A percentile compares a stretch with the other conserved stretches of the same genome.
phyloP scores from a whole-genome alignment of 2,797 vertebrate genomes.

The Pogoniulus pusillus region DNA sequence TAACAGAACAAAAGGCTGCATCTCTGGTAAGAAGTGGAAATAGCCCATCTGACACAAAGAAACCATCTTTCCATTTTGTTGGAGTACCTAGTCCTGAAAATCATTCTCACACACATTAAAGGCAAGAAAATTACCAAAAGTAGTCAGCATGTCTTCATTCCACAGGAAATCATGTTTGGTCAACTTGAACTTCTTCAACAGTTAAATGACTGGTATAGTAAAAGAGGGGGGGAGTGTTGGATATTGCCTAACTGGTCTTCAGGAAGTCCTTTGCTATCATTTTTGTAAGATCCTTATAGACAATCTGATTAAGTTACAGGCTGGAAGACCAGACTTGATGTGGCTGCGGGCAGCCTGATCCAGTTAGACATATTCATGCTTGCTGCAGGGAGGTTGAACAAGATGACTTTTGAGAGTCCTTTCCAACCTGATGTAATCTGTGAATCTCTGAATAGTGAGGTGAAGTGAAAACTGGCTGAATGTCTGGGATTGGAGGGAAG shows the following conservation, averaged over 20 bases:
- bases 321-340: too few species aligned
- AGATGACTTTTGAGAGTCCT: too few species aligned
- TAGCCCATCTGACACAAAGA: background rate
- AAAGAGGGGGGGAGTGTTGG: rapidly evolving
- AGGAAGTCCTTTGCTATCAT: background rate
- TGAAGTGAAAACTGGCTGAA: background rate
- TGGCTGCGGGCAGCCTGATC: too few species aligned
- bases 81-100: background rate
- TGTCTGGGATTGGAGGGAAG: background rate
- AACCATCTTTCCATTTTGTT: background rate
- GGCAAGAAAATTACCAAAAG: background rate
- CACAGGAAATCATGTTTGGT: background rate
- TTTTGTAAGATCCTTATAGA: background rate
- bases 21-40: background rate
- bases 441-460: background rate
- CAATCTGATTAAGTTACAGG: background rate
- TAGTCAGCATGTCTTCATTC: background rate
- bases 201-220: background rate
- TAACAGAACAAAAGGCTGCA: background rate
- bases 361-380: too few species aligned
- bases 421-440: too few species aligned
- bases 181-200: background rate
- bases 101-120: background rate
- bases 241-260: background rate
- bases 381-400: too few species aligned